phyloP scores from a whole-genome alignment of 2,888 invertebrate genomes.

The Lydus trimaculatus region DNA sequence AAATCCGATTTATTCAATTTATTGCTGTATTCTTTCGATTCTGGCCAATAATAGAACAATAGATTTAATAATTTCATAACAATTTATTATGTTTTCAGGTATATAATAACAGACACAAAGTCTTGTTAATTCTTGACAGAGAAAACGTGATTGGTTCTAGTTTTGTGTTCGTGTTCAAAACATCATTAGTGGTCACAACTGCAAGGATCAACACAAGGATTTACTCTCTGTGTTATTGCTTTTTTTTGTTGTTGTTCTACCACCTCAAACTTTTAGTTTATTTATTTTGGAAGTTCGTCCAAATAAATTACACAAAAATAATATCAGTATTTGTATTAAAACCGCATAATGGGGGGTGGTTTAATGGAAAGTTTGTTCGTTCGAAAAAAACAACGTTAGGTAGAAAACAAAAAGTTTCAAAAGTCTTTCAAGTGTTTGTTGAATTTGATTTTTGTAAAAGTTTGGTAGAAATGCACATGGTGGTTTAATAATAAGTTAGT shows the following conservation, averaged over 20 bases:
- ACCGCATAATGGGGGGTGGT: neutral
- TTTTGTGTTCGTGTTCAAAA: conserved; percentile 45
- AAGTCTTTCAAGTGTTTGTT: neutral
- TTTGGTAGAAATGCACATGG: neutral
- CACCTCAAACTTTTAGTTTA: conserved; percentile 21
- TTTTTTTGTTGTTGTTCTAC: conserved; percentile 31
- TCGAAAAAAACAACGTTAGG: neutral
- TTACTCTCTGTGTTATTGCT: conserved; percentile 48
- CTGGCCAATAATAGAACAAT: neutral
- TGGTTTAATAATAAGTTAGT: neutral
- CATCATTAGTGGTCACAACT: conserved; percentile 48
- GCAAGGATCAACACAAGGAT: conserved; percentile 45
- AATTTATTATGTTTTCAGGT: neutral
- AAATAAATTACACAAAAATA: neutral
- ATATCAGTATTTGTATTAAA: neutral
- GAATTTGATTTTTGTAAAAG: neutral
- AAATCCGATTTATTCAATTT: conserved; percentile 3
- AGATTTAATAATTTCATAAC: neutral
- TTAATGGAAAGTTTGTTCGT: neutral
- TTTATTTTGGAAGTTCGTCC: neutral
- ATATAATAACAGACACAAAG: conserved; percentile 5
- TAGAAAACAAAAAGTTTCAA: neutral
- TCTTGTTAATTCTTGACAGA: conserved; percentile 41
- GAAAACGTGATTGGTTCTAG: conserved; percentile 39
- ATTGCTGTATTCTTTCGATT: neutral